Percentiles rank a stretch among this genome's conserved stretches.
Evolutionary conservation across 2,113 vertebrate genomes (phyloP).

Genomic region (Herpetotheres cachinnans): DNA sequence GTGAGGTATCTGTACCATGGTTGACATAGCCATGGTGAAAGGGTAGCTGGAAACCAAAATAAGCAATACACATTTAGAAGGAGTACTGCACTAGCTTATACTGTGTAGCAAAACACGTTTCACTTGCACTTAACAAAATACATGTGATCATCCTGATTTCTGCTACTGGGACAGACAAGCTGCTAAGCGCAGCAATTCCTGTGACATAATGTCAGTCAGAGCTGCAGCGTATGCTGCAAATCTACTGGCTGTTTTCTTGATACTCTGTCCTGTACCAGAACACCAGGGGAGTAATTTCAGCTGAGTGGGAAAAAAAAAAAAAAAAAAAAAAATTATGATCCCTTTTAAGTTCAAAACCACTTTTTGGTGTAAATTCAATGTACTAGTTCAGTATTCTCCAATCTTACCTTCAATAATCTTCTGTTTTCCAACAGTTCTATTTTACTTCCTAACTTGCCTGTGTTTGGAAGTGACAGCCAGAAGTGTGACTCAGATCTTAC

Average conservation of each 20-base stretch:
- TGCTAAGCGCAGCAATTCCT: neutral
- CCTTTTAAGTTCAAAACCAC: neutral
- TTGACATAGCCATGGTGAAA: neutral
- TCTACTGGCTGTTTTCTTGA: neutral
- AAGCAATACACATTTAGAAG: accelerated
- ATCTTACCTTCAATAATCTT: neutral
- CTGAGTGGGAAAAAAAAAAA: neutral
- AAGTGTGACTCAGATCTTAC: neutral
- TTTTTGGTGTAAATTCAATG: neutral
- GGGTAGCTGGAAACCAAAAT: neutral
- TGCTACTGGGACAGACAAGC: neutral
- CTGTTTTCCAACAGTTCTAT: neutral
- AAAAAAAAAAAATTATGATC: neutral
- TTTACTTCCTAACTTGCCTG: neutral
- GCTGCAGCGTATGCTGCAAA: neutral
- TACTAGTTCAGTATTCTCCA: neutral
- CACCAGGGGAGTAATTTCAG: neutral
- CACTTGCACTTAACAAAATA: neutral
- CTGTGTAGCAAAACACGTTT: neutral
- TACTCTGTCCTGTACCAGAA: neutral
- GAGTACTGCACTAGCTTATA: neutral
- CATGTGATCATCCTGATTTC: neutral
- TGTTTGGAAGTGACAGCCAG: neutral
- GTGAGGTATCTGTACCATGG: accelerated
- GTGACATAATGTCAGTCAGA: accelerated